phyloP scores from a whole-genome alignment of 1,140 invertebrate genomes.

The Galendromus occidentalis region DNA sequence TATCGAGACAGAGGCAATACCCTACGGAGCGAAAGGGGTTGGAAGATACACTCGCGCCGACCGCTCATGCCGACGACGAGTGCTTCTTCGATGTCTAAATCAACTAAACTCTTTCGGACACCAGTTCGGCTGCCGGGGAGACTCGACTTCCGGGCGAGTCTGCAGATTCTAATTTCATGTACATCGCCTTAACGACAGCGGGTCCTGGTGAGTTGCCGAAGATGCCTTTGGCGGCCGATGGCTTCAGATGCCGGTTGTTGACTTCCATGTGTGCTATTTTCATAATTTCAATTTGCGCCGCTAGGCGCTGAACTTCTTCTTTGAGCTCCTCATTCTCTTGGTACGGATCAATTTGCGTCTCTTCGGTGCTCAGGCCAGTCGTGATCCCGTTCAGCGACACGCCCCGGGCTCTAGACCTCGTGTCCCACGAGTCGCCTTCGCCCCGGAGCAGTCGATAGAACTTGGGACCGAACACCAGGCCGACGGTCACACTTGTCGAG shows the following conservation, averaged over 20 bases:
- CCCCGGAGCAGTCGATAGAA: slow-evolving; percentile 53
- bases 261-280: slow-evolving; percentile 74
- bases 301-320: slow-evolving; percentile 71
- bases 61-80: no score
- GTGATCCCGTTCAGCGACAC: slow-evolving; percentile 56
- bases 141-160: slow-evolving; percentile 27
- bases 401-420: slow-evolving; percentile 48
- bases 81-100: no score
- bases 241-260: slow-evolving; percentile 45
- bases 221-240: slow-evolving; percentile 18
- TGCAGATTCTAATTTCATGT: slow-evolving; percentile 25
- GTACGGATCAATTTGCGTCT: slow-evolving; percentile 50
- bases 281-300: slow-evolving; percentile 75
- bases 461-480: slow-evolving; percentile 67
- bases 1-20: no score
- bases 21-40: no score
- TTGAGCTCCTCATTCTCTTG: slow-evolving; percentile 77
- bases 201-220: slow-evolving; percentile 25
- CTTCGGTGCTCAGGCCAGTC: slow-evolving; percentile 45
- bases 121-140: slow-evolving; percentile 27
- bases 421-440: slow-evolving; percentile 66
- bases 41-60: no score
- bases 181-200: slow-evolving; percentile 28
- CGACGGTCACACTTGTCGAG: slow-evolving; percentile 61
- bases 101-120: slow-evolving; percentile 29